Evolutionary conservation across 2,113 vertebrate genomes (phyloP), one percentile per base, ranked within the genome.

Genomic region (Camelus bactrianus): DNA sequence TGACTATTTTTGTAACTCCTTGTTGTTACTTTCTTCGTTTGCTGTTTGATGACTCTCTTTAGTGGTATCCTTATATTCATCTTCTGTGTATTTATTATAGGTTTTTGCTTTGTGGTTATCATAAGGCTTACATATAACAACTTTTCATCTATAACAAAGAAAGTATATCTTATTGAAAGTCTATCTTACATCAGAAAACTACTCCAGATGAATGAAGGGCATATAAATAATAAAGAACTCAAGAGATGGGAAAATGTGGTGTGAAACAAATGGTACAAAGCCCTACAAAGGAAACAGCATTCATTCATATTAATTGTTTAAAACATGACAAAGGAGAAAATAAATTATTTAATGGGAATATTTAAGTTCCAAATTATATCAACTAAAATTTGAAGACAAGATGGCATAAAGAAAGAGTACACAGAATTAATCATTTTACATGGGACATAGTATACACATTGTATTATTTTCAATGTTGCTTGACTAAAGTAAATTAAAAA

Each of bases 301-400:
- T 94, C 83, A 79, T 83, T 92, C 62, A 84, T 30, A 72, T 22
- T 62, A 83, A 64, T 94, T 70, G 70, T 79, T 69, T 80, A 72
- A 79, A 88, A 92, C 50, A 88, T 28, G 52, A 42, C 60, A 48
- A 88, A 38, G 60, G 26, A 32, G 26, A 83, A 89, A 92, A 38
- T 72, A 76, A 73, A 54, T 28, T 89, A 77, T 72, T 92, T 89
- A 84, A 77, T 58, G 69, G 62, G 94, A 89, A 89, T 79, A 92
- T 79, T 89, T 84, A 70, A 94, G 30, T 56, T 89, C 54, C 30
- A 30, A 35, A 38, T 70, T 92, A 32, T 38, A 72, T 65, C 70
- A 84, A 19, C 70, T 79, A 76, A 70, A n/a, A 89, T 38, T 72
- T 11, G 64, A 17, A 19, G 28, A 87, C 76, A 52, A 48, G 48